Evolutionary conservation across 2,888 invertebrate species (phyloP).

Genomic region (Dinocampus coccinellae): DNA sequence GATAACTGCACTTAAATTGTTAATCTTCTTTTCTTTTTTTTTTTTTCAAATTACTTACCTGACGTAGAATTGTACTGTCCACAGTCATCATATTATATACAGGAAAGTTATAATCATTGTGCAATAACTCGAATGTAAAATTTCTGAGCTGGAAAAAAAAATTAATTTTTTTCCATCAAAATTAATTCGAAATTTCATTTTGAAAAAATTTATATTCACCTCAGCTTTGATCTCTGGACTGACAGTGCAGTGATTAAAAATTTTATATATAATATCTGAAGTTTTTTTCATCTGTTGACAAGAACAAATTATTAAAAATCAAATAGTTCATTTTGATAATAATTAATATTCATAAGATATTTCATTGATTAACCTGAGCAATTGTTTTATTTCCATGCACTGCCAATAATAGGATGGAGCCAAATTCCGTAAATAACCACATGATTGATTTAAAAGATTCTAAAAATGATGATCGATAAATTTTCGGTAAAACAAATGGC

Average conservation of each 20-base stretch:
- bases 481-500: constrained; percentile 19
- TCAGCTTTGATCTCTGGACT: constrained; percentile 22
- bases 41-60: too few species aligned
- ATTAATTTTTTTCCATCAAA: too few species aligned
- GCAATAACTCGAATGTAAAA: constrained; percentile 34
- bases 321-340: not conserved
- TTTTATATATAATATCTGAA: constrained; percentile 21
- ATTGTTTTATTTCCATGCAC: not conserved
- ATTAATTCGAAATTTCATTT: not conserved
- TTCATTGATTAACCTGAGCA: constrained; percentile 22
- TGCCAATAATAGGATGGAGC: constrained; percentile 33
- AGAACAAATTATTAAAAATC: not conserved
- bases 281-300: constrained; percentile 29
- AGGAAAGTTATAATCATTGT: constrained; percentile 30
- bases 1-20: not conserved
- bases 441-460: not conserved
- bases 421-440: constrained; percentile 15
- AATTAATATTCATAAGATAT: not conserved
- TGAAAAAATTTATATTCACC: constrained; percentile 15
- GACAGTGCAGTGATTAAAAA: constrained; percentile 24
- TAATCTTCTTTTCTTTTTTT: not conserved
- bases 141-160: constrained; percentile 24
- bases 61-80: constrained; percentile 13
- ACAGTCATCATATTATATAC: constrained; percentile 12
- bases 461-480: not conserved